phyloP scores from a whole-genome alignment of 2,113 vertebrate species.

The Chamaea fasciata region DNA sequence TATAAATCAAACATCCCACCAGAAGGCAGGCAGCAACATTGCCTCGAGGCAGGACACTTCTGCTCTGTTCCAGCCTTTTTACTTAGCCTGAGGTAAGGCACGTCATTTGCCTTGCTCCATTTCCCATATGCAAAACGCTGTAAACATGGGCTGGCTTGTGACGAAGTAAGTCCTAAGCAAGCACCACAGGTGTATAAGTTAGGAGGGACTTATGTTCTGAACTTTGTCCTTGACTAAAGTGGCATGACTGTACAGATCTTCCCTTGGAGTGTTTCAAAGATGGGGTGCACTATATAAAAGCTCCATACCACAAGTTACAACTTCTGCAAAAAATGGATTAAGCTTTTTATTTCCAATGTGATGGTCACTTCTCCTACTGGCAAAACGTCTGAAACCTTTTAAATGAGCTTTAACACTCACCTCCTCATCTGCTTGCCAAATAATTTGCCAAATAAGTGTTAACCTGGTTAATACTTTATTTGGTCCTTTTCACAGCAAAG shows the following conservation, averaged over 20 bases:
- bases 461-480: neutral
- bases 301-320: neutral
- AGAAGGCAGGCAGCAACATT: neutral
- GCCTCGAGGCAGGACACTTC: neutral
- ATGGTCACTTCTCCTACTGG: neutral
- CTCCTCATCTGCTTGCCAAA: neutral
- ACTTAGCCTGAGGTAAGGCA: neutral
- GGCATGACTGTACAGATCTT: neutral
- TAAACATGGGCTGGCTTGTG: neutral
- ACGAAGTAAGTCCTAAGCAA: neutral
- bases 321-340: neutral
- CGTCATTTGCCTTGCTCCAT: neutral
- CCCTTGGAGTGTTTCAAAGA: neutral
- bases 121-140: neutral
- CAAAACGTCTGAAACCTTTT: neutral
- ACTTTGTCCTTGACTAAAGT: neutral
- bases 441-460: neutral
- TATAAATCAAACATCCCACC: neutral
- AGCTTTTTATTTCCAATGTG: neutral
- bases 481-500: neutral
- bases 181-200: accelerated
- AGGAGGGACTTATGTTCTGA: neutral
- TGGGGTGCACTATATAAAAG: neutral
- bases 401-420: neutral
- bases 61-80: neutral